Evolutionary conservation across 2,888 invertebrate genomes (phyloP).

Genomic region (Chrysopilus asiliformis): DNA sequence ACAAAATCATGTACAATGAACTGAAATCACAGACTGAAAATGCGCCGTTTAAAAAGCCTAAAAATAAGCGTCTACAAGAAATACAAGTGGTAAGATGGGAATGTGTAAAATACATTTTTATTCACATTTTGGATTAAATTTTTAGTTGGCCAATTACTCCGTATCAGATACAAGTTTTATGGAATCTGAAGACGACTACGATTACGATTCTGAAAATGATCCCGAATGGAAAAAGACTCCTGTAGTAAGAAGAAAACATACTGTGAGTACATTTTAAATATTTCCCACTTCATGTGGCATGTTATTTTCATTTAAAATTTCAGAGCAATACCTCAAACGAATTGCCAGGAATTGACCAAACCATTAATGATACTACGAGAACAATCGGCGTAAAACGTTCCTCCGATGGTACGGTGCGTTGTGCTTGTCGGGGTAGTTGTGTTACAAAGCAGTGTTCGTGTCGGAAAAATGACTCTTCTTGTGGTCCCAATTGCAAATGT

Average conservation of each 20-base stretch:
- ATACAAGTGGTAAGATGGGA: neutral
- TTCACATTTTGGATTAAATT: neutral
- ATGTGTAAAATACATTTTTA: constrained; percentile 1
- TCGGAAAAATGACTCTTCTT: constrained; percentile 38
- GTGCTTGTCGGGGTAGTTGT: constrained; percentile 48
- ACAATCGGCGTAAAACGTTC: constrained; percentile 37
- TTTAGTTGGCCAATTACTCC: no score
- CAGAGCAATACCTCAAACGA: constrained; percentile 4
- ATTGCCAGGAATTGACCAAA: no score
- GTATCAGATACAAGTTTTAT: neutral
- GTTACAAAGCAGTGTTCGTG: constrained; percentile 46
- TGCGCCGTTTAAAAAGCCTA: constrained; percentile 8
- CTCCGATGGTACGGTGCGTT: constrained; percentile 45
- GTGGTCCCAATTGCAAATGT: constrained; percentile 42
- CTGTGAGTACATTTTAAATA: constrained; percentile 7
- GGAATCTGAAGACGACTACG: constrained; percentile 23
- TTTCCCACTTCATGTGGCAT: constrained; percentile 1
- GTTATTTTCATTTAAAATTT: no score
- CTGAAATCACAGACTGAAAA: constrained; percentile 10
- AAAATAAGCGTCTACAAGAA: neutral
- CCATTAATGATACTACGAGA: constrained; percentile 2
- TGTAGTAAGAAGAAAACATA: neutral
- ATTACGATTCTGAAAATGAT: constrained; percentile 37
- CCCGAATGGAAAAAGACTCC: constrained; percentile 62
- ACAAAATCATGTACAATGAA: constrained; percentile 18